Percentiles rank a stretch among this genome's conserved stretches.
These are phyloP conservation scores for Lobophora halterata DNA, from an alignment of 2,888 invertebrate genomes.

Conservation along the genomic window DNA sequence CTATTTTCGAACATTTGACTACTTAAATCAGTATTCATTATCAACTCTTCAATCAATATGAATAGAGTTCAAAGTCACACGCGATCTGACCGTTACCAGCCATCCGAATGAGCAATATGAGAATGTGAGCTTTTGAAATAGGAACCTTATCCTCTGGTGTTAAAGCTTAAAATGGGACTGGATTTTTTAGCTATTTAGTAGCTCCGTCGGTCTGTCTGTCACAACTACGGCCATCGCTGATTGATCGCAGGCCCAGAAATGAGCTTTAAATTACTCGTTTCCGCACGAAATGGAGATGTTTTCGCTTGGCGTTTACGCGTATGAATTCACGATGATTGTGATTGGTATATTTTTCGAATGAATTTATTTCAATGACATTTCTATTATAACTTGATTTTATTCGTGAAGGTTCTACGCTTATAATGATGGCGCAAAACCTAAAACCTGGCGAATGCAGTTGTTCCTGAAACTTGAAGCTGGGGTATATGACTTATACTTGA, in stretches of 20 bases:
- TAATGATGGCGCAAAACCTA: too few species aligned
- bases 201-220: constrained; percentile 27
- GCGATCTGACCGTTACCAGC: constrained; percentile 2
- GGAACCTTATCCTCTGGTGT: constrained; percentile 21
- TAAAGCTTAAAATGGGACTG: constrained; percentile 10
- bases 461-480: too few species aligned
- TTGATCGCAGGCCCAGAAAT: constrained; percentile 50
- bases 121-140: constrained; percentile 4
- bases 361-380: constrained; percentile 8
- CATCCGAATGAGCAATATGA: background rate
- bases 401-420: too few species aligned
- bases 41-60: background rate
- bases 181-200: constrained; percentile 7
- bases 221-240: constrained; percentile 37
- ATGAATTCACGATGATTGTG: constrained; percentile 26
- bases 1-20: constrained; percentile 29
- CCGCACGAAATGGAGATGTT: constrained; percentile 46
- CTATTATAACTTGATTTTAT: too few species aligned
- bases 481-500: too few species aligned
- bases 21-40: constrained; percentile 12
- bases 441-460: too few species aligned
- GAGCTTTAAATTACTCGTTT: constrained; percentile 51
- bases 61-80: constrained; percentile 7
- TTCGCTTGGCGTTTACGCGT: constrained; percentile 23
- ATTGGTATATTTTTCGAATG: constrained; percentile 13